A percentile compares a stretch with the other conserved stretches of the same genome.
Evolutionary conservation across 1,140 invertebrate genomes (phyloP).

Genomic region (Conus ventricosus): DNA sequence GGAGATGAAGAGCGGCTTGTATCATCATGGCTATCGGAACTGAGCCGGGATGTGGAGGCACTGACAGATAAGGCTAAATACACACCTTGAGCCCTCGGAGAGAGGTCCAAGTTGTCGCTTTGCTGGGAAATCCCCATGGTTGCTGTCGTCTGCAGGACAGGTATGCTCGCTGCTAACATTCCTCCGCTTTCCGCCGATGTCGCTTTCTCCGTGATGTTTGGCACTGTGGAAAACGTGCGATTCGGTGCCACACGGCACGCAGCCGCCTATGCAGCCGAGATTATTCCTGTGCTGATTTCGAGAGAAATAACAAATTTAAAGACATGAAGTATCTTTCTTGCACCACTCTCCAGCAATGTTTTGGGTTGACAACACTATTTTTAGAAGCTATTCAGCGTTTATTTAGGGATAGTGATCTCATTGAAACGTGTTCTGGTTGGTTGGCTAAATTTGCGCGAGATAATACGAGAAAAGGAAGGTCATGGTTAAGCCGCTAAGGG

Average conservation of each 20-base stretch:
- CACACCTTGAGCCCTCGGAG: neutral
- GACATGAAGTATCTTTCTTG: neutral
- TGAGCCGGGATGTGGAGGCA: neutral
- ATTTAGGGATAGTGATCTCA: neutral
- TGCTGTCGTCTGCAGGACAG: neutral
- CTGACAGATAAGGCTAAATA: neutral
- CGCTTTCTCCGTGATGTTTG: neutral
- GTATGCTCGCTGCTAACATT: conserved; percentile 1
- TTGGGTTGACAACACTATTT: conserved; percentile 4
- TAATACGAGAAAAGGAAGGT: neutral
- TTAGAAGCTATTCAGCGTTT: conserved; percentile 2
- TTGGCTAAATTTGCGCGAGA: neutral
- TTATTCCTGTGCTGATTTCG: neutral
- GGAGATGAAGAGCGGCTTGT: neutral
- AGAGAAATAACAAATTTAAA: neutral
- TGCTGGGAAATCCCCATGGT: neutral
- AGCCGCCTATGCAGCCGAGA: neutral
- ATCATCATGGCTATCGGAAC: neutral
- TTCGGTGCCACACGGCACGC: neutral
- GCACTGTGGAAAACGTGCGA: neutral
- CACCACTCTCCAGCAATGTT: conserved; percentile 19
- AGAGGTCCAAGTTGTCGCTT: neutral
- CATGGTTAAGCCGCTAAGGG: neutral
- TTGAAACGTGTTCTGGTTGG: neutral
- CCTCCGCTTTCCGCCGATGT: neutral